Percentiles rank a stretch among this genome's conserved stretches.
Conservation (phyloP, 2,888 invertebrate genomes). For the Baccha elongata region DNA sequence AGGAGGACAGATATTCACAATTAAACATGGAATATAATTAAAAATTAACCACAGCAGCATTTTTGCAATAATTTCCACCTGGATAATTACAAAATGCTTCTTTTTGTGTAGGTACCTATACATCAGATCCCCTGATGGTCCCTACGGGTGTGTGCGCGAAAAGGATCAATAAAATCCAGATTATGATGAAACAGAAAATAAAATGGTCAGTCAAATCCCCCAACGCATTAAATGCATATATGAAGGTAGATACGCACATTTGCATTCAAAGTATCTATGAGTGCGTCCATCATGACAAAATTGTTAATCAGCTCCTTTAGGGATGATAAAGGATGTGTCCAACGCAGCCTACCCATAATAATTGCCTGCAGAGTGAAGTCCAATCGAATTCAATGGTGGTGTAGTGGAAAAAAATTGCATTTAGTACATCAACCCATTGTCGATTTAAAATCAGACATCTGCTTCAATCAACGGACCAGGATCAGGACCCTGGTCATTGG, state of each 20-base stretch:
- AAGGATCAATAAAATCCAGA: not conserved
- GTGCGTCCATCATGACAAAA: conserved; percentile 28
- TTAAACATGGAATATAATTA: conserved; percentile 52
- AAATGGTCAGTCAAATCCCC: conserved; percentile 9
- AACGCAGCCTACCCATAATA: conserved; percentile 59
- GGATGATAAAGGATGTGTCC: conserved; percentile 29
- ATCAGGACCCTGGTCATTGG: conserved; percentile 45
- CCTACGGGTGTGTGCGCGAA: too few relatives aligned
- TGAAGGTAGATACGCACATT: conserved; percentile 29
- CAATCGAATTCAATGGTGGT: conserved; percentile 23
- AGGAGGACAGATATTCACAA: not conserved
- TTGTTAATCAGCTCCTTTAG: conserved; percentile 26
- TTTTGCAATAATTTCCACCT: conserved; percentile 64
- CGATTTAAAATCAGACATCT: conserved; percentile 65
- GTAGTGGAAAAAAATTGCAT: conserved; percentile 18
- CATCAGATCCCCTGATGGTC: not conserved
- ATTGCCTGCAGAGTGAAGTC: conserved; percentile 36
- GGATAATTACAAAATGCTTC: conserved; percentile 64
- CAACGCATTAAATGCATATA: conserved; percentile 47
- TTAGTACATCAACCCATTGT: conserved; percentile 55
- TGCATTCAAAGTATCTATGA: conserved; percentile 36
- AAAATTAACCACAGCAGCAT: conserved; percentile 51
- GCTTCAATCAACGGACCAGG: conserved; percentile 45
- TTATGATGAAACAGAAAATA: conserved; percentile 8
- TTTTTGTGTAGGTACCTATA: not conserved